phyloP scores from a whole-genome alignment of 2,888 invertebrate genomes.

The Escarpia spicata region DNA sequence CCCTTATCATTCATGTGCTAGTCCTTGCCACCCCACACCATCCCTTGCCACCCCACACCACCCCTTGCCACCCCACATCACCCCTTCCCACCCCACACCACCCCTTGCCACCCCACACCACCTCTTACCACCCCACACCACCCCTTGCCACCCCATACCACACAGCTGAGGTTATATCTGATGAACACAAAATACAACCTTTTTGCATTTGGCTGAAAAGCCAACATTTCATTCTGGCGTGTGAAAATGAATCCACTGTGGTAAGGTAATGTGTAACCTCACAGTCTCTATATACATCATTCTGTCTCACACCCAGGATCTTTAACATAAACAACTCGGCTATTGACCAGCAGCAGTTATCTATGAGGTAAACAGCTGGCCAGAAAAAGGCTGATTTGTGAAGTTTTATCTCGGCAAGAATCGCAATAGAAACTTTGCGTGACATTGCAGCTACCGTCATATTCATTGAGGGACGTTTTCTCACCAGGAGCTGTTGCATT shows the following conservation, averaged over 20 bases:
- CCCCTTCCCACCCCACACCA: no score
- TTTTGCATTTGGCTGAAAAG: background rate
- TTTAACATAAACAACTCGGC: background rate
- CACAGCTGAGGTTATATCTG: background rate
- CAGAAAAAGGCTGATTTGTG: background rate
- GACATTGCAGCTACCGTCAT: background rate
- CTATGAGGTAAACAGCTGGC: background rate
- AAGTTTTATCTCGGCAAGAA: background rate
- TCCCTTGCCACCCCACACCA: no score
- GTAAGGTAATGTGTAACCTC: background rate
- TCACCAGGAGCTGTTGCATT: background rate
- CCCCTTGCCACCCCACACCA: no score
- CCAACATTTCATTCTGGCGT: background rate
- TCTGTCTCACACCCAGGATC: background rate
- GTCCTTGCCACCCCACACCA: no score
- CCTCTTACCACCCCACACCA: no score
- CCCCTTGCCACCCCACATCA: no score
- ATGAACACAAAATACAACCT: background rate
- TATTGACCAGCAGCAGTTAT: background rate
- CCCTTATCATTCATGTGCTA: no score
- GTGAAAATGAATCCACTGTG: background rate
- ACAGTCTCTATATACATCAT: background rate
- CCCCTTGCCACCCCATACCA: background rate
- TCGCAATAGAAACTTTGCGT: background rate
- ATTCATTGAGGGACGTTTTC: background rate